A percentile compares a stretch with the other conserved stretches of the same genome.
These are phyloP conservation scores for Ophraella communa DNA, from an alignment of 2,888 invertebrate genomes.

Conservation along the genomic window DNA sequence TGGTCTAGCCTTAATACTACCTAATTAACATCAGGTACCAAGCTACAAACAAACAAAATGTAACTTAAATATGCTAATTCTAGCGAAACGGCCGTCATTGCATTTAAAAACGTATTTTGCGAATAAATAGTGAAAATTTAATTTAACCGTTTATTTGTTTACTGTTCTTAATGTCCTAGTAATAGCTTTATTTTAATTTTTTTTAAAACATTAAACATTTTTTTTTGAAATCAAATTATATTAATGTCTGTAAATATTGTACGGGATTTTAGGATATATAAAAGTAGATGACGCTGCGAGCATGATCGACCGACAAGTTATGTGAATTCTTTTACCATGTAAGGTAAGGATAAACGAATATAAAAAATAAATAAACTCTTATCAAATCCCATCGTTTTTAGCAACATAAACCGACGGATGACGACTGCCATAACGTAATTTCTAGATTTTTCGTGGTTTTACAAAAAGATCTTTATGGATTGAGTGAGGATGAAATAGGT, in stretches of 20 bases:
- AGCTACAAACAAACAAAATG: too few relatives aligned
- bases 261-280: neutral
- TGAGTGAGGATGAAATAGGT: conserved; percentile 38
- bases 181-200: too few relatives aligned
- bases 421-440: conserved; percentile 16
- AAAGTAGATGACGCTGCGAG: neutral
- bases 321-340: neutral
- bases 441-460: conserved; percentile 27
- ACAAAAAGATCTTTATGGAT: conserved; percentile 26
- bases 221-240: neutral
- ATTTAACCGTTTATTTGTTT: too few relatives aligned
- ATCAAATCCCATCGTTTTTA: conserved; percentile 3
- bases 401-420: conserved; percentile 4
- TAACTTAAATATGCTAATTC: too few relatives aligned
- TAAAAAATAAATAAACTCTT: conserved; percentile 7
- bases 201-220: too few relatives aligned
- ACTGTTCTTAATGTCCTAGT: too few relatives aligned
- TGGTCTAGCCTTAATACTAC: too few relatives aligned
- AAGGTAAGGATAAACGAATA: neutral
- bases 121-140: too few relatives aligned
- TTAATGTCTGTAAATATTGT: neutral
- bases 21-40: too few relatives aligned
- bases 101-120: too few relatives aligned
- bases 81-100: too few relatives aligned
- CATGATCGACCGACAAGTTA: neutral